Evolutionary conservation across 2,888 invertebrate genomes (phyloP).

Genomic region (Ypsolopha scabrella): DNA sequence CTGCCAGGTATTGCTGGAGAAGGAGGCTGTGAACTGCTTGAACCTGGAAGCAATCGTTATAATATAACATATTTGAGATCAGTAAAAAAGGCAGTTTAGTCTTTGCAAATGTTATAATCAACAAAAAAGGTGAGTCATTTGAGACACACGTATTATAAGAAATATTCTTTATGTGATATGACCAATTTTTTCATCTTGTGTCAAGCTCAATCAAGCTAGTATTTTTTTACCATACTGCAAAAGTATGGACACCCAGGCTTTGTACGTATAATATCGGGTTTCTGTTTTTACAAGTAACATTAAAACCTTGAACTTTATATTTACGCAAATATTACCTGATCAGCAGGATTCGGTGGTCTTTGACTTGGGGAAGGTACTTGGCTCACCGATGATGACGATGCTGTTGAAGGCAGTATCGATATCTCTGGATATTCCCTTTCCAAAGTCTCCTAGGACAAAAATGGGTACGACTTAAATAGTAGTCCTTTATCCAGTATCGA

Average conservation of each 20-base stretch:
- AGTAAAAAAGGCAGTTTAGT: too few species aligned
- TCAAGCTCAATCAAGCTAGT: too few species aligned
- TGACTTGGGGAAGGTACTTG: slow-evolving; percentile 56
- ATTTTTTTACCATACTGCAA: too few species aligned
- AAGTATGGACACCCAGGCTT: too few species aligned
- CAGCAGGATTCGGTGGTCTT: slow-evolving; percentile 55
- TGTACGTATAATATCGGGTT: too few species aligned
- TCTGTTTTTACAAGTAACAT: too few species aligned
- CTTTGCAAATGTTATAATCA: too few species aligned
- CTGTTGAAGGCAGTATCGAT: slow-evolving; percentile 64
- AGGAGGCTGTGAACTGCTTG: slow-evolving; percentile 64
- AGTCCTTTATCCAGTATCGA: not conserved
- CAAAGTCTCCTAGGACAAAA: slow-evolving; percentile 50
- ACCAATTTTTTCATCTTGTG: too few species aligned
- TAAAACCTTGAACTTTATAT: not conserved
- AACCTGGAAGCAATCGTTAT: slow-evolving; percentile 25
- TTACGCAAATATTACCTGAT: slow-evolving; percentile 34
- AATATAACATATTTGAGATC: not conserved
- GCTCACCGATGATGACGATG: slow-evolving; percentile 47
- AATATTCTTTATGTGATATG: not conserved
- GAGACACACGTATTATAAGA: not conserved
- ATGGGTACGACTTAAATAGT: not conserved
- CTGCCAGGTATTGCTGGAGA: slow-evolving; percentile 58
- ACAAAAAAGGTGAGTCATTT: too few species aligned
- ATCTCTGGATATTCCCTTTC: slow-evolving; percentile 67